Base-by-base conservation (phyloP, 2,888 invertebrate genomes). In the Euplagia quadripunctaria region DNA sequence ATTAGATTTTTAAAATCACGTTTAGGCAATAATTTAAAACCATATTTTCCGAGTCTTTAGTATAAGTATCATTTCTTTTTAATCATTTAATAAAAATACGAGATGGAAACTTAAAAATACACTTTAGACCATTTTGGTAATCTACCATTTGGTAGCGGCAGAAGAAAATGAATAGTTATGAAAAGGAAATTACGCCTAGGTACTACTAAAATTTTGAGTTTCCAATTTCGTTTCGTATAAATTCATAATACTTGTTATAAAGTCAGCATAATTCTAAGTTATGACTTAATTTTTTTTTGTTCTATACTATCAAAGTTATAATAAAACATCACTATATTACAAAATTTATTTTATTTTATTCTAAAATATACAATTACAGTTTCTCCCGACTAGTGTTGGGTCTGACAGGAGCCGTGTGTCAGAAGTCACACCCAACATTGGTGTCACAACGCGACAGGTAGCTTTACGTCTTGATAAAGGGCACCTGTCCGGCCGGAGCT, bases 251-350 rank as follows among this genome's bases (percentile, higher is more conserved):
- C 78, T 61, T 84, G 83, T 84, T 86, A 79, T 55, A 76, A 74
- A 72, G 65, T 42, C 85, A 81, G 85, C 83, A 80, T 85, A 85
- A 83, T 52, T 86, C 11, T 85, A 82, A 79, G 84, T 75, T 79
- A 78, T 70, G 69, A 76, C 55, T 69, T 71, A 72, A 42, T 66
- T 75, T 75, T 68, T 76, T 77, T 83, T 83, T 82, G 79, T 85
- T 85, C 74, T 77, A 42, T 77, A 72, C 58, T 68, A 69, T 74
- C 71, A 74, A 73, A 75, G 77, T 82, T 80, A 78, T 70, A 85
- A 84, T 81, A 83, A 84, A 84, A 85, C 77, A 76, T 74, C 73
- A 71, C 64, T 84, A 71, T 81, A 64, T 76, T 82, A 79, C 74
- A 73, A 81, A 72, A 17, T 14, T 16, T 43, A 66, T 78, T 80